Percentiles rank a stretch among this genome's conserved stretches.
These are phyloP conservation scores for Platyscapa corneri DNA, from an alignment of 1,140 invertebrate species.

Conservation along the genomic window DNA sequence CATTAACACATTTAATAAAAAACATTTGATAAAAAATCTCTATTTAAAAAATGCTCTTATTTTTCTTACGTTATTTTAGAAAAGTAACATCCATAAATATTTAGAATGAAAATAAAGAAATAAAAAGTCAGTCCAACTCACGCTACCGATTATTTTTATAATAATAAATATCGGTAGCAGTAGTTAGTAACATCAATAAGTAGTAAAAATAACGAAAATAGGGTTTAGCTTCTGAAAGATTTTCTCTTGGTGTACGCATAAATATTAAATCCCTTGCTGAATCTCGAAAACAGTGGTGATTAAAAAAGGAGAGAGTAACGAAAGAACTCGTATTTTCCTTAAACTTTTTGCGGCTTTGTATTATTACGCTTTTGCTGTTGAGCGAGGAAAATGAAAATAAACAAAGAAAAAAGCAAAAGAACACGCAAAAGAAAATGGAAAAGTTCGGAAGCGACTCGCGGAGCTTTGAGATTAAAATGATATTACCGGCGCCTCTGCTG, in stretches of 20 bases:
- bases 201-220: neutral
- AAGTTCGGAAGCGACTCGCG: neutral
- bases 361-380: constrained; percentile 7
- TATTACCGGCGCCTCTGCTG: constrained; percentile 28
- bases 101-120: no score
- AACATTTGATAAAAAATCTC: no score
- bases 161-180: no score
- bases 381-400: constrained; percentile 11
- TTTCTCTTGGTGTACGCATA: neutral
- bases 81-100: no score
- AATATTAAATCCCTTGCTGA: constrained; percentile 25
- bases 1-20: no score
- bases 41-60: no score
- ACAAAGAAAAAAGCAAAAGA: constrained; percentile 33
- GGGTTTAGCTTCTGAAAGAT: neutral
- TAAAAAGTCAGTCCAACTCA: no score
- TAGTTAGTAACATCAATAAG: no score
- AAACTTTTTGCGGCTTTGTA: neutral
- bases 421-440: constrained; percentile 21
- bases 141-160: no score
- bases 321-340: neutral
- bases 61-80: no score
- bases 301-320: neutral
- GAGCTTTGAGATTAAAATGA: constrained; percentile 52
- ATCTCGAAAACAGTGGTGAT: constrained; percentile 10